Base-by-base conservation (phyloP, 2,113 vertebrate genomes). In the Arothron firmamentum region DNA sequence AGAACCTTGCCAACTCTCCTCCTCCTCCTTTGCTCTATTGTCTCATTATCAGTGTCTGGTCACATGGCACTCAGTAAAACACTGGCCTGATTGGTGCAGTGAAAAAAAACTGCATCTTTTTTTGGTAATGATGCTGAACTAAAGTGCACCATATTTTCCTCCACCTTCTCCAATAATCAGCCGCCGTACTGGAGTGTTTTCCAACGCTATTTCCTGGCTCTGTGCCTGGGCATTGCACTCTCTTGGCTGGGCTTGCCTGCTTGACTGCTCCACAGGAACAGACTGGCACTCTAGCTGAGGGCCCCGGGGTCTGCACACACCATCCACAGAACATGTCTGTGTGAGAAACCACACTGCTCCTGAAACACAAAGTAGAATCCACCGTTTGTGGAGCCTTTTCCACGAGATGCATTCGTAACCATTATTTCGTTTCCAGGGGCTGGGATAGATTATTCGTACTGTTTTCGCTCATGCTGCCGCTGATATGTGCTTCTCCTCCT, bases 231-330 rank as follows among this genome's bases (percentile, higher is more conserved):
- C 83, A 67, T 82, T 53, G 81, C 83, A 80, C 72, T 81, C 85
- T 87, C 82, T 87, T 87, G 86, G 87, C 86, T 85, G 81, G 70
- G 84, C 84, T 83, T 71, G 77, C 75, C 79, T 87, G 85, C 81
- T 85, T 87, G 78, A 85, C 83, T 85, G 86, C 89, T 85, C 89
- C 83, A 81, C 89, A 84, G 89, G 89, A 90, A 89, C 88, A 90
- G 89, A 89, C 88, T 90, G 88, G 84, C 87, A 86, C 87, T 87
- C 88, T 85, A 75, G 79, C 86, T 87, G 87, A 85, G 89, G 86
- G 82, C 85, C 82, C 83, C 69, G 70, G 83, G 84, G 87, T 82
- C 83, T 83, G 67, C 72, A 77, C 80, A 82, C 72, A 81, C 71
- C 77, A 81, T 70, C 77, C 82, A 81, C 82, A 81, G 83, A 81